phyloP scores from a whole-genome alignment of 2,113 vertebrate species.

The Onychorhynchus coronatus region DNA sequence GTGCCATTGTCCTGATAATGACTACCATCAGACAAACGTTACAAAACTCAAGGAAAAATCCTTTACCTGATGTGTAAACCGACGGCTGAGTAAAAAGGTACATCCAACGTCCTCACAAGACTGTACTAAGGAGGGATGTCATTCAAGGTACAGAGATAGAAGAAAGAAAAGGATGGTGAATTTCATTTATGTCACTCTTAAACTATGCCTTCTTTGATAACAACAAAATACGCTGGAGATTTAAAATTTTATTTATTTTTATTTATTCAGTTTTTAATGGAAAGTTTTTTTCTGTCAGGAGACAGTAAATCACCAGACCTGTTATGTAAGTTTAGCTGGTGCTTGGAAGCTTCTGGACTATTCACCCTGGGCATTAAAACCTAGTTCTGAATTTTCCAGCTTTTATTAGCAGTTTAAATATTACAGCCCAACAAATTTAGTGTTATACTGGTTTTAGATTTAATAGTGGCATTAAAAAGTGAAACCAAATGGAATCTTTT shows the following conservation, averaged over 20 bases:
- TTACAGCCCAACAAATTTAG: background rate
- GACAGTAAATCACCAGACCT: background rate
- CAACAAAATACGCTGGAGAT: background rate
- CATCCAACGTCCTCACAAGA: background rate
- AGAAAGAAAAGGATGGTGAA: background rate
- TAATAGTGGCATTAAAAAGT: background rate
- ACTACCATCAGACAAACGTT: background rate
- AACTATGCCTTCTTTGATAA: background rate
- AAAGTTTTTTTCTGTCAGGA: background rate
- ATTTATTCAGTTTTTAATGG: background rate
- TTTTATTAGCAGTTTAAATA: constrained; percentile 18
- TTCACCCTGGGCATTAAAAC: background rate
- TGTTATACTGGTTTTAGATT: background rate
- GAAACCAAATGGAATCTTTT: constrained; percentile 3
- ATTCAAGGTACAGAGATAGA: background rate
- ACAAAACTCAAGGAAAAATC: background rate
- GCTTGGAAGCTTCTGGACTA: background rate
- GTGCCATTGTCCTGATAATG: background rate
- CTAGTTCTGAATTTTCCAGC: background rate
- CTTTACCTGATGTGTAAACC: background rate
- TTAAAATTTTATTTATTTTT: background rate
- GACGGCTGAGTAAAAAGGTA: background rate
- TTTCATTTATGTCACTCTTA: background rate
- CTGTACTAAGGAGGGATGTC: background rate
- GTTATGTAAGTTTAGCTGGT: background rate